Conservation (phyloP, 37 sponge, comb jelly and placozoan species). For the Hexactinellida sp. region DNA sequence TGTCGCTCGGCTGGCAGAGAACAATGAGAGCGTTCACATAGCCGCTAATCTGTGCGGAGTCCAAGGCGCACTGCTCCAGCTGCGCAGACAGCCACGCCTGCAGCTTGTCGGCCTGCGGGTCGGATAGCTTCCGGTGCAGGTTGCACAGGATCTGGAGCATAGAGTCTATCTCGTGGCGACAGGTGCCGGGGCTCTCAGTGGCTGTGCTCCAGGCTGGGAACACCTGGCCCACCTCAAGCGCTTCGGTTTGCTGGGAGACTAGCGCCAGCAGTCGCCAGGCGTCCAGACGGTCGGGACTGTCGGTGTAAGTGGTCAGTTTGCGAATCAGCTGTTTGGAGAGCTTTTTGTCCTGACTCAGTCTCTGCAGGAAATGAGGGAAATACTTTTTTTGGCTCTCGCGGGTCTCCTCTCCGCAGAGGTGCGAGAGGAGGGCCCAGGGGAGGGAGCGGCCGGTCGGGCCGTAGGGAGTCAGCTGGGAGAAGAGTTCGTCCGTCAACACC, state of each 20-base stretch:
- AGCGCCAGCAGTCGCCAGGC: background rate
- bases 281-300: background rate
- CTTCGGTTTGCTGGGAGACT: background rate
- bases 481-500: slow-evolving; percentile 42
- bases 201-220: background rate
- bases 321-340: background rate
- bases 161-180: background rate
- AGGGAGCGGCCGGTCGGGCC: background rate
- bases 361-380: background rate
- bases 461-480: slow-evolving; percentile 11
- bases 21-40: background rate
- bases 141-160: background rate
- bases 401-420: background rate
- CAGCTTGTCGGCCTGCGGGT: background rate
- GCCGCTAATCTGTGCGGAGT: background rate
- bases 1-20: slow-evolving; percentile 4
- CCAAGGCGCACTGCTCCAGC: background rate
- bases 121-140: background rate
- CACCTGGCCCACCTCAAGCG: background rate
- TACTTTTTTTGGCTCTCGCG: background rate
- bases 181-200: background rate
- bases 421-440: background rate
- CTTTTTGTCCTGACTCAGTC: background rate
- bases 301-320: background rate
- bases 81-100: background rate